phyloP scores from a whole-genome alignment of 2,797 vertebrate species.

The Gorsachius magnificus region DNA sequence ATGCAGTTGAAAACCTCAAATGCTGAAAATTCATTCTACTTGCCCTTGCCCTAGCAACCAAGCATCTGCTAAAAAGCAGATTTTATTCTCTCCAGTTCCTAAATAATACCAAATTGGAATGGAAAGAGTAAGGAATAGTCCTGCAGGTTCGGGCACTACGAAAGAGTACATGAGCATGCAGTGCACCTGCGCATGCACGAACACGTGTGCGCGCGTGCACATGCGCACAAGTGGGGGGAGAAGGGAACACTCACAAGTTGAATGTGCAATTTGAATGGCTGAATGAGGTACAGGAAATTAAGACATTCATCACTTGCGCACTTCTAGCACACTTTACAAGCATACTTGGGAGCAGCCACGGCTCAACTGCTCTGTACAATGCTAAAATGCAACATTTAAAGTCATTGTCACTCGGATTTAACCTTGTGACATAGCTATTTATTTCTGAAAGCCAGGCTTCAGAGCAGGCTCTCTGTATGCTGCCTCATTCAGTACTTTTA shows the following conservation, averaged over 20 bases:
- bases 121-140: not conserved
- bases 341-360: not conserved
- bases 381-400: not conserved
- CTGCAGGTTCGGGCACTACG: not conserved
- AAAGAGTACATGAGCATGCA: rapidly evolving
- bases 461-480: not conserved
- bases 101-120: not conserved
- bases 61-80: not conserved
- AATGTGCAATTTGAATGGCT: not conserved
- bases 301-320: not conserved
- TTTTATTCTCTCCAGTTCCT: slow-evolving; percentile 2
- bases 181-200: not conserved
- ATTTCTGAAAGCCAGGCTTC: not conserved
- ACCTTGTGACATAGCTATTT: not conserved
- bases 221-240: not conserved
- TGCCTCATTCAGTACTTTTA: not conserved
- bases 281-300: not conserved
- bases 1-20: slow-evolving; percentile 43
- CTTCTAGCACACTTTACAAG: not conserved
- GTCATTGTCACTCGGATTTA: not conserved
- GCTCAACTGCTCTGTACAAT: slow-evolving; percentile 8
- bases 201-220: rapidly evolving
- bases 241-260: not conserved
- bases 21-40: slow-evolving; percentile 21
- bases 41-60: slow-evolving; percentile 21